These are phyloP conservation scores for Operophtera brumata DNA, from an alignment of 2,888 invertebrate genomes.

Conservation along the genomic window DNA sequence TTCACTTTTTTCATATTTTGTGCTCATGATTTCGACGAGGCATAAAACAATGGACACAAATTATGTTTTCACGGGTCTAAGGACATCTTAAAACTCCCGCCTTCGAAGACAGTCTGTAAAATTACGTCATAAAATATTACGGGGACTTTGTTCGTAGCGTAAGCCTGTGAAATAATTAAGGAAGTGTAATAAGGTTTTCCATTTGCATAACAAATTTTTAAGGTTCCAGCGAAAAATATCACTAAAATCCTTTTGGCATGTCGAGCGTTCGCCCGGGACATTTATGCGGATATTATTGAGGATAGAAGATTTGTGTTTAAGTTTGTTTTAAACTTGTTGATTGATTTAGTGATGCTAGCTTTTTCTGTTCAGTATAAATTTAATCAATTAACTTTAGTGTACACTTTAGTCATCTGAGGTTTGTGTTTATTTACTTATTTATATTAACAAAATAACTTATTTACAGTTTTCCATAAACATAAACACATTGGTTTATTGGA, in stretches of 20 bases:
- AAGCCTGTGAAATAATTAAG: constrained; percentile 71
- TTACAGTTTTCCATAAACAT: too few relatives aligned
- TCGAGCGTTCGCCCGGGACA: constrained; percentile 42
- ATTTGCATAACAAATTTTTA: constrained; percentile 71
- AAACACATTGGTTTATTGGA: too few relatives aligned
- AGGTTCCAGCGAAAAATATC: constrained; percentile 55
- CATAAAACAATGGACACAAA: constrained; percentile 45
- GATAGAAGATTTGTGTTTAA: neutral
- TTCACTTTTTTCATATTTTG: constrained; percentile 36
- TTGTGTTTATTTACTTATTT: neutral
- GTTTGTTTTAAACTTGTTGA: constrained; percentile 24
- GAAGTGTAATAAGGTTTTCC: constrained; percentile 70
- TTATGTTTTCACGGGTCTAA: constrained; percentile 43
- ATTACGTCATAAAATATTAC: constrained; percentile 71
- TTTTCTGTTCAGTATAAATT: neutral
- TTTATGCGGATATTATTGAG: constrained; percentile 34
- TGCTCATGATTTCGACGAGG: constrained; percentile 33
- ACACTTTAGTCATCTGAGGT: neutral
- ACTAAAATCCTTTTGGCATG: constrained; percentile 60
- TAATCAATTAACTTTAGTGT: neutral
- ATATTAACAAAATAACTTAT: too few relatives aligned
- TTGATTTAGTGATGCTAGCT: constrained; percentile 1
- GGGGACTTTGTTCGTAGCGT: constrained; percentile 56
- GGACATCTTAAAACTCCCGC: constrained; percentile 53
- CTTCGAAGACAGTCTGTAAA: constrained; percentile 61